Evolutionary conservation across 1,140 invertebrate species (phyloP), one percentile per base, ranked within the genome.

Genomic region (Drosophila hydei): DNA sequence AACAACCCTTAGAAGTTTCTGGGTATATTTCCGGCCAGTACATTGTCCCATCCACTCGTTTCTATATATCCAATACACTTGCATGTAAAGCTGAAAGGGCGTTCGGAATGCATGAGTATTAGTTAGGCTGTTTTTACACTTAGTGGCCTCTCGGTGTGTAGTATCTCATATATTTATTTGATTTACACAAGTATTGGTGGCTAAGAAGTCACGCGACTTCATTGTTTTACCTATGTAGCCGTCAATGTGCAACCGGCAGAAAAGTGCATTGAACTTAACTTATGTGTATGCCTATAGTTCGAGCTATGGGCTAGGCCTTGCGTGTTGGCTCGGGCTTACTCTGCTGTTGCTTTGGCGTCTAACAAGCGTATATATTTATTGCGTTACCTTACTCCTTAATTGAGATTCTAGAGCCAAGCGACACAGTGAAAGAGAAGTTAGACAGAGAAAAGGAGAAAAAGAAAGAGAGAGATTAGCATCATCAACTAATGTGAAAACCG

Each of bases 191-290:
- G 62, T 45, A 56, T 67, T 67, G 65, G 68, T 54, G 68, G 72
- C 63, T 33, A 60, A 70, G 60, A 64, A 75, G 75, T 77, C 75
- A 77, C 75, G 75, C 68, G 72, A 75, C 69, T 36, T 54, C 23
- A 64, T 55, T 56, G 58, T 63, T 70, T 25, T 54, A 61, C 48
- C 58, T 33, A 33, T 11, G 45, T 55, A 27, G 42, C 51, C 48
- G 42, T 8, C 21, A 42, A 42, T 62, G 56, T 72, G 71, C 65
- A 69, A 30, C 58, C 27, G 48, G 64, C 54, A 69, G 58, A 50
- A 61, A 63, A 77, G 74, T 77, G 71, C 74, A 74, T 74, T 77
- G 74, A 77, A 77, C 74, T 51, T 73, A 25, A 9, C 42, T 14
- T 16, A 30, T 33, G 23, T 45, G 12, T 38, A 16, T 42, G 38